A percentile compares a stretch with the other conserved stretches of the same genome.
phyloP scores from a whole-genome alignment of 1,140 invertebrate genomes.

The Prorops nasuta region DNA sequence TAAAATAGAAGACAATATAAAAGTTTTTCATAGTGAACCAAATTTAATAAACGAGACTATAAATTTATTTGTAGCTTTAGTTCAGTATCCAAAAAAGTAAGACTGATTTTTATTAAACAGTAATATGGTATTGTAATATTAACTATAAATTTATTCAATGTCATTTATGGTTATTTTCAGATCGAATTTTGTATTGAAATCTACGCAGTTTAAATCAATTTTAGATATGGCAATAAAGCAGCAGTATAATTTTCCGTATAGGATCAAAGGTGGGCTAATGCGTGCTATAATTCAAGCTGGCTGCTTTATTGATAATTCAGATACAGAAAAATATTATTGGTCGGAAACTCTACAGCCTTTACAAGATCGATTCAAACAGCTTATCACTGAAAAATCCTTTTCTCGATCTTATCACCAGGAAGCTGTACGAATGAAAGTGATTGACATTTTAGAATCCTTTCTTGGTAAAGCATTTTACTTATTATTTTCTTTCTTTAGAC shows the following conservation, averaged over 20 bases:
- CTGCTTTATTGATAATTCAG: constrained; percentile 44
- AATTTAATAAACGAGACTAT: constrained; percentile 62
- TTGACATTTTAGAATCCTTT: constrained; percentile 66
- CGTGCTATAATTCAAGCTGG: constrained; percentile 58
- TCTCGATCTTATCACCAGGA: constrained; percentile 61
- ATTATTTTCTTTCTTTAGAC: no score
- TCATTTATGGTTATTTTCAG: constrained; percentile 23
- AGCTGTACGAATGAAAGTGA: constrained; percentile 61
- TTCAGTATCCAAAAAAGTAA: constrained; percentile 62
- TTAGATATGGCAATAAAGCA: constrained; percentile 54
- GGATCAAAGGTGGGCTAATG: constrained; percentile 57
- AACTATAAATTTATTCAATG: not conserved
- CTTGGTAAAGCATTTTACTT: constrained; percentile 56
- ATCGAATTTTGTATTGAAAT: constrained; percentile 36
- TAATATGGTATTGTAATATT: constrained; percentile 2
- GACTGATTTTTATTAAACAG: constrained; percentile 20
- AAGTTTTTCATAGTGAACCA: constrained; percentile 61
- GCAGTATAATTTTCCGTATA: constrained; percentile 51
- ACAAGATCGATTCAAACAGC: constrained; percentile 59
- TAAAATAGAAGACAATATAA: constrained; percentile 63
- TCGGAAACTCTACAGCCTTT: constrained; percentile 64
- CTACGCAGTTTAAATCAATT: constrained; percentile 39
- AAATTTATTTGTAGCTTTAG: constrained; percentile 59
- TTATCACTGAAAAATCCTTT: constrained; percentile 62
- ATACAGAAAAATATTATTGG: constrained; percentile 52